A percentile compares a stretch with the other conserved stretches of the same genome.
Evolutionary conservation across 2,113 vertebrate genomes (phyloP).

Genomic region (Cardinalis cardinalis): DNA sequence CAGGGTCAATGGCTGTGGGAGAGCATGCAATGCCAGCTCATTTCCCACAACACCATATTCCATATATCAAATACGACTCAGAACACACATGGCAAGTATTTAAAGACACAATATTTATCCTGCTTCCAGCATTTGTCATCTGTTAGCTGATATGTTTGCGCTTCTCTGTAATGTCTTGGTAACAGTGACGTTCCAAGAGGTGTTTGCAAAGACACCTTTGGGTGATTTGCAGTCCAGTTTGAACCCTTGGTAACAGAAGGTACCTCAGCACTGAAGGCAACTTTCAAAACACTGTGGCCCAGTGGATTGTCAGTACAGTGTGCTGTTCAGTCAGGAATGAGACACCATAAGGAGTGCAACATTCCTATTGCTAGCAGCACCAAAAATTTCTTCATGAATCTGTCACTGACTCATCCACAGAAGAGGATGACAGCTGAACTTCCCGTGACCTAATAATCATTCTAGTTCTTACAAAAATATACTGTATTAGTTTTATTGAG

Average conservation of each 20-base stretch:
- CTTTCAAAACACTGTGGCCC: background rate
- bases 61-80: background rate
- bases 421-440: constrained; percentile 37
- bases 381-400: background rate
- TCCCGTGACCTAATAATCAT: constrained; percentile 13
- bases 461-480: background rate
- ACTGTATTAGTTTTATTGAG: background rate
- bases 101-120: background rate
- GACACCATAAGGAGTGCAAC: background rate
- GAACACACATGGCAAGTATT: background rate
- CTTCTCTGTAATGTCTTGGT: background rate
- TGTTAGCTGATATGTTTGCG: background rate
- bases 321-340: background rate
- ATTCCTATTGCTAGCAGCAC: background rate
- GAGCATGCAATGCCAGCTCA: background rate
- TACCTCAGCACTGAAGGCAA: background rate
- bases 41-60: background rate
- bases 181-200: background rate
- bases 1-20: background rate
- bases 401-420: background rate
- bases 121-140: background rate
- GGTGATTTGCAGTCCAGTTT: background rate
- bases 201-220: background rate
- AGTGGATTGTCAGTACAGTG: background rate
- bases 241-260: background rate